Base-by-base conservation (phyloP, 2,888 invertebrate species). In the Protodeltote pygarga region DNA sequence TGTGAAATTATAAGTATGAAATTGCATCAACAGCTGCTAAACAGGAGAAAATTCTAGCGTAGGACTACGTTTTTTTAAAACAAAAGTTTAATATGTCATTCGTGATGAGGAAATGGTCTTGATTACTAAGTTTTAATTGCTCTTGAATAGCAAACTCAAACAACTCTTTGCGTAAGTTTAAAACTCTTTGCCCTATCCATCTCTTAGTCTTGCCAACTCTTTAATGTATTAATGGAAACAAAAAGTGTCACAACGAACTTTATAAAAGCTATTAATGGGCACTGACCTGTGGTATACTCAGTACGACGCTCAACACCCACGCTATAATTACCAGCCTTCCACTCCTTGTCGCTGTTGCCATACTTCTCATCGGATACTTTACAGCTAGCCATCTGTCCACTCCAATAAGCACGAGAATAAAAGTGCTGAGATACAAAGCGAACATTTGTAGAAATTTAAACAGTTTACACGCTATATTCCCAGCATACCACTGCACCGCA, bases 371-470 rank as follows among this genome's bases (percentile, higher is more conserved):
- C 0, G 97, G 97, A 81, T 96, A 96, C 65, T 95, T 94, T 6
- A 97, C 96, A 0, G 95, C 96, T 32, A 96, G 93, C 93, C 96
- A 96, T 41, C 97, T 92, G 75, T 97, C 97, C 28, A 97, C 93
- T 6, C 96, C 96, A 69, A 97, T 97, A 29, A 97, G 92, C 19
- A 97, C 97, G 14, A 97, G 89, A 24, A 97, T 94, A 81, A 96
- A 97, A 0, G 97, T 97, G 50, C 97, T 97, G 55, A 97, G 85
- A 77, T 97, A 96, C 38, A 97, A 88, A 35, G 96, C 95, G 74
- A 96, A 96, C 94, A 96, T 95, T 85, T 97, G 96, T 32, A 95
- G 88, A 65, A 95, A 96, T 81, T 97, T 97, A 72, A 97, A 95
- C 39, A 96, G 63, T 86, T 97, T 97, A 83, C 97, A 97, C 27